Evolutionary conservation across 2,888 invertebrate genomes (phyloP).

Genomic region (Oxystoma pomonae): DNA sequence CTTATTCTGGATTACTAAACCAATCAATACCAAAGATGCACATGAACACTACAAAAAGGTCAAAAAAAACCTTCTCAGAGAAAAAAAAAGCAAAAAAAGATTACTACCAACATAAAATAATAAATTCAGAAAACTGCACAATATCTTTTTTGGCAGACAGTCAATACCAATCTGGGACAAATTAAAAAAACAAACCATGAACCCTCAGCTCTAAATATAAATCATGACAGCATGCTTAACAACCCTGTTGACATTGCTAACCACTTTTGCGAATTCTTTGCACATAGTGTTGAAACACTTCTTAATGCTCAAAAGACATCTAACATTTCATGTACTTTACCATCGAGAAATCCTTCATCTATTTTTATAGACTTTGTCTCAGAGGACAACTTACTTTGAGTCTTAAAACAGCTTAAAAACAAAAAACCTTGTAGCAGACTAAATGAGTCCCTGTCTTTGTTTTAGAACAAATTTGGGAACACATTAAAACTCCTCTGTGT

Average conservation of each 20-base stretch:
- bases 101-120: too few species aligned
- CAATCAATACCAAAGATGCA: too few species aligned
- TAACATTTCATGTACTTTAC: not conserved
- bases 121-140: too few species aligned
- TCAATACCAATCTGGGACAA: not conserved
- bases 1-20: too few species aligned
- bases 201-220: not conserved
- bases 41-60: too few species aligned
- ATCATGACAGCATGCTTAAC: not conserved
- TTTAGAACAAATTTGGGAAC: not conserved
- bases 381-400: too few species aligned
- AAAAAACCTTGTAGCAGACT: not conserved
- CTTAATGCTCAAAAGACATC: not conserved
- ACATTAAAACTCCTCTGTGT: not conserved
- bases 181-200: not conserved
- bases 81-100: too few species aligned
- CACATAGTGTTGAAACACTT: not conserved
- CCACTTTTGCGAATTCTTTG: not conserved
- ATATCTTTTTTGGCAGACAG: not conserved
- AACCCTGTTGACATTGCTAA: not conserved
- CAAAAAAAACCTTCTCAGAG: too few species aligned
- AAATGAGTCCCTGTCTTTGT: not conserved
- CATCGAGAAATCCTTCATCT: not conserved
- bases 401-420: not conserved
- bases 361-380: too few species aligned